phyloP scores from a whole-genome alignment of 2,797 vertebrate genomes.

The Acipenser ruthenus region DNA sequence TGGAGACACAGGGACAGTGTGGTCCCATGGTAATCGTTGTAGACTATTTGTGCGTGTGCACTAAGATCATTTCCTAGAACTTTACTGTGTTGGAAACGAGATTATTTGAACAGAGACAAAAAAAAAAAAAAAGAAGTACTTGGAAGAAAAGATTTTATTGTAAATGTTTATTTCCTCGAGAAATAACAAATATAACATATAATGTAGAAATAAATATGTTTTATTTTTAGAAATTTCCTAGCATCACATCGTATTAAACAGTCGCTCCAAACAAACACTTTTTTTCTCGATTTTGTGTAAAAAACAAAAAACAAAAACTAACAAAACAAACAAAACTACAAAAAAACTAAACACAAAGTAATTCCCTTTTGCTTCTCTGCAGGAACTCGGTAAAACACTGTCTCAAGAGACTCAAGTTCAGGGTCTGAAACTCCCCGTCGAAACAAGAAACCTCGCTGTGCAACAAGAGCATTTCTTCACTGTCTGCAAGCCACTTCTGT shows the following conservation, averaged over 20 bases:
- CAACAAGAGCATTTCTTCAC: slow-evolving; percentile 12
- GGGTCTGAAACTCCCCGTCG: too few species aligned
- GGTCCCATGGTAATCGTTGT: too few species aligned
- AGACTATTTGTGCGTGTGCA: too few species aligned
- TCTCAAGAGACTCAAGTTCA: background rate
- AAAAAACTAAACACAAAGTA: background rate
- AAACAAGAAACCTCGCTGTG: background rate
- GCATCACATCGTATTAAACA: background rate
- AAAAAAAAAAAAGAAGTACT: background rate
- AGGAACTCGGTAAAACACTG: slow-evolving; percentile 11
- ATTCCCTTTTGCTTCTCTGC: background rate
- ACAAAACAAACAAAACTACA: slow-evolving; percentile 6
- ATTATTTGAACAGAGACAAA: too few species aligned
- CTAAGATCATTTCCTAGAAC: too few species aligned
- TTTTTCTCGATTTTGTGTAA: background rate
- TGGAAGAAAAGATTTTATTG: background rate
- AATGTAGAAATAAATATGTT: slow-evolving; percentile 6
- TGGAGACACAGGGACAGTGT: too few species aligned
- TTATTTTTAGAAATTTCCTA: background rate
- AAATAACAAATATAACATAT: slow-evolving; percentile 2
- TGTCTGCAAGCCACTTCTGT: slow-evolving; percentile 27
- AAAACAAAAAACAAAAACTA: slow-evolving; percentile 1
- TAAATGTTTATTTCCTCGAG: slow-evolving; percentile 3
- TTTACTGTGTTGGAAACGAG: too few species aligned
- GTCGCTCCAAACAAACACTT: background rate